These are phyloP conservation scores for Aphidius ervi DNA, from an alignment of 1,140 invertebrate genomes.

Conservation along the genomic window DNA sequence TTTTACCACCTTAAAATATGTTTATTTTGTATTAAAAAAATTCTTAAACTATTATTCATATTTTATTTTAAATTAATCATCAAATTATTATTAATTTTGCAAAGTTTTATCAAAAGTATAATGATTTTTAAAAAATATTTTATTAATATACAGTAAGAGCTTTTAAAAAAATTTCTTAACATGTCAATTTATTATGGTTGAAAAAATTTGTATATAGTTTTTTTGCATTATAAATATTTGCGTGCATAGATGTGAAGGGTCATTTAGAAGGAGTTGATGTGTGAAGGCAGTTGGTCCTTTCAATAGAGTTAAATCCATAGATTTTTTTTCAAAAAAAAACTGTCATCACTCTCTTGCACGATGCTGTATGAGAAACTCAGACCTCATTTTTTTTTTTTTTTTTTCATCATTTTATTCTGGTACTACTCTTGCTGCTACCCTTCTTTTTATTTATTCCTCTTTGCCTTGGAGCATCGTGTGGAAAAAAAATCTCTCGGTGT, in stretches of 20 bases:
- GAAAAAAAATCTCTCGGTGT: neutral
- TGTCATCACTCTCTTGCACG: conserved; percentile 3
- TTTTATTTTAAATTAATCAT: too few species aligned
- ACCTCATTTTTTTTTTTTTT: neutral
- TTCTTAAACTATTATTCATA: too few species aligned
- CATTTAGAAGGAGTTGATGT: conserved; percentile 2
- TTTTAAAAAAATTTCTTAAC: neutral
- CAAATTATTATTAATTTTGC: too few species aligned
- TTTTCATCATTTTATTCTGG: neutral
- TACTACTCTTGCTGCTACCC: neutral
- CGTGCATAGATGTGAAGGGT: neutral
- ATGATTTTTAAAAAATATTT: too few species aligned
- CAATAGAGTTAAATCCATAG: neutral
- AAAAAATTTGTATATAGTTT: conserved; percentile 2
- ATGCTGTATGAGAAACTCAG: neutral
- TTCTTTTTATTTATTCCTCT: conserved; percentile 6
- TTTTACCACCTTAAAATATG: too few species aligned
- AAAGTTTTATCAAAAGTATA: too few species aligned
- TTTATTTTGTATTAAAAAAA: too few species aligned
- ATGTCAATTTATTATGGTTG: neutral
- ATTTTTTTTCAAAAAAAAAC: conserved; percentile 5
- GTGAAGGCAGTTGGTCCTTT: neutral
- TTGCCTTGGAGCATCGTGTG: neutral
- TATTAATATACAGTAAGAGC: too few species aligned
- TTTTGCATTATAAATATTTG: neutral